phyloP scores from a whole-genome alignment of 2,797 vertebrate genomes.

The Morus bassanus region DNA sequence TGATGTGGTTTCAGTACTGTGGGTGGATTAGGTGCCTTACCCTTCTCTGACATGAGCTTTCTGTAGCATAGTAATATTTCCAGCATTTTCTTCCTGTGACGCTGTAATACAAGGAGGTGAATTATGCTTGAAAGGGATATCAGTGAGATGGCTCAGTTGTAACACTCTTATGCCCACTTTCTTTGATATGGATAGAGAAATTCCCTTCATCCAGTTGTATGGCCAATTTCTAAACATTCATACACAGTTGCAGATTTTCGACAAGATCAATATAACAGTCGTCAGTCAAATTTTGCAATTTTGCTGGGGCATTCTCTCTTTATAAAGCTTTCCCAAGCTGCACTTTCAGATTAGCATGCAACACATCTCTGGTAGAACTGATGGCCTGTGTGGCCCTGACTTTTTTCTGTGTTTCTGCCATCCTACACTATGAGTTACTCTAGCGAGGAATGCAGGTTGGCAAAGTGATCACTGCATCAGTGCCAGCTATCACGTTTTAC shows the following conservation, averaged over 20 bases:
- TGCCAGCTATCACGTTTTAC: neutral
- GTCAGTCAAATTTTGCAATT: neutral
- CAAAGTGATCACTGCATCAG: neutral
- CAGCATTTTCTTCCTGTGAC: neutral
- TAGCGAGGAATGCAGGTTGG: neutral
- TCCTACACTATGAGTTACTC: neutral
- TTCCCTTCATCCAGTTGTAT: neutral
- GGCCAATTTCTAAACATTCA: neutral
- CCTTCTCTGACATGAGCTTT: neutral
- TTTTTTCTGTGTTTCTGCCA: neutral
- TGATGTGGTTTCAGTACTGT: neutral
- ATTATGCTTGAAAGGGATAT: neutral
- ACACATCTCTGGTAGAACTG: neutral
- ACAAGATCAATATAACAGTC: neutral
- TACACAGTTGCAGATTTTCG: neutral
- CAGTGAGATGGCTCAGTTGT: neutral
- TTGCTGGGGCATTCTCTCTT: neutral
- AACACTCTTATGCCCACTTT: neutral
- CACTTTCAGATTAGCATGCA: neutral
- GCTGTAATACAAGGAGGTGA: neutral
- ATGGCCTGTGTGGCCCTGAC: neutral
- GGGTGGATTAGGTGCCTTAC: neutral
- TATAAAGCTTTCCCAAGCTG: neutral
- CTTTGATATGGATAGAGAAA: neutral
- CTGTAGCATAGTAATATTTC: neutral